Conservation (phyloP, 2,113 vertebrate genomes). For the Serinus canaria region DNA sequence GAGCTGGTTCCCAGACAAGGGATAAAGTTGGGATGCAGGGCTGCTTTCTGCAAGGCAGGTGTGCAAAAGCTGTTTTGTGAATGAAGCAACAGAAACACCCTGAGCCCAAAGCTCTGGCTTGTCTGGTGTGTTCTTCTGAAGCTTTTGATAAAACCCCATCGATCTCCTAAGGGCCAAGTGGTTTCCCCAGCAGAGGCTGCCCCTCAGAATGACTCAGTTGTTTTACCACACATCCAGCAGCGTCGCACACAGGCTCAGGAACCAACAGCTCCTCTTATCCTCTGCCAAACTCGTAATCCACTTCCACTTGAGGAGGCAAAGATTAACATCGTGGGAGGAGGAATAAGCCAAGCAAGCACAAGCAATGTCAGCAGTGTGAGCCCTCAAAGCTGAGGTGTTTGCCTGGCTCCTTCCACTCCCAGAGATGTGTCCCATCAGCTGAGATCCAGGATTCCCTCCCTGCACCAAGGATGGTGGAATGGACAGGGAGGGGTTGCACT, state of each 20-base stretch:
- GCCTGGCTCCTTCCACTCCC: background rate
- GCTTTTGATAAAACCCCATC: background rate
- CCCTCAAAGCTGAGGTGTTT: background rate
- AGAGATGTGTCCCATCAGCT: background rate
- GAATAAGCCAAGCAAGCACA: constrained; percentile 15
- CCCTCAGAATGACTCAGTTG: background rate
- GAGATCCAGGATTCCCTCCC: background rate
- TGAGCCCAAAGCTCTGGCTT: background rate
- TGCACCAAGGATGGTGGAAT: background rate
- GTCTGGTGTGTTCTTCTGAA: background rate
- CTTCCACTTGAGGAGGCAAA: constrained; percentile 1
- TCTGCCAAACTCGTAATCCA: constrained; percentile 18
- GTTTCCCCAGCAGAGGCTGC: background rate
- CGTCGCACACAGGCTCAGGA: background rate
- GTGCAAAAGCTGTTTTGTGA: background rate
- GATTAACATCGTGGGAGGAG: constrained; percentile 19
- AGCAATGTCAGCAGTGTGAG: background rate
- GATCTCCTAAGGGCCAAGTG: background rate
- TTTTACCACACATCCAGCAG: background rate
- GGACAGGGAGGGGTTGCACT: background rate
- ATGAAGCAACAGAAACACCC: background rate
- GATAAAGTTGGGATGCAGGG: background rate
- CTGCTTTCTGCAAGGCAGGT: background rate
- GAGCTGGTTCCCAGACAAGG: background rate
- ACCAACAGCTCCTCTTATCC: constrained; percentile 30